These are phyloP conservation scores for Nothura maculosa DNA, from an alignment of 2,797 vertebrate species.

Conservation along the genomic window DNA sequence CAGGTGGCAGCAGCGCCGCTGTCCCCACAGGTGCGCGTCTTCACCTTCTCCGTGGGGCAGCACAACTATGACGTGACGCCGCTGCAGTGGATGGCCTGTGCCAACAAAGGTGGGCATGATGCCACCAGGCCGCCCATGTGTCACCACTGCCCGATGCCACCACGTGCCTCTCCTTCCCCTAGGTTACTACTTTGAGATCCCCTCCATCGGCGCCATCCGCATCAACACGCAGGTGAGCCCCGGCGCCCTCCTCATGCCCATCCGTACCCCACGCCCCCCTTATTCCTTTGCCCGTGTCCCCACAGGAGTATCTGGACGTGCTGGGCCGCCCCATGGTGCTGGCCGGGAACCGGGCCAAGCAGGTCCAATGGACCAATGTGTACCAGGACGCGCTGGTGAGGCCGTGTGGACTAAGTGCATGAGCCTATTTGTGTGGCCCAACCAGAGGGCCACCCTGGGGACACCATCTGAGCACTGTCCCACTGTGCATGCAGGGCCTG, in stretches of 20 bases:
- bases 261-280: not conserved
- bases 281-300: not conserved
- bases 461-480: not conserved
- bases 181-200: conserved; percentile 99
- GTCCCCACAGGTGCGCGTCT: conserved; percentile 90
- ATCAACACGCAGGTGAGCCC: conserved; percentile 97
- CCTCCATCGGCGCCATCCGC: conserved; percentile 97
- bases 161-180: not conserved
- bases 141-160: too few relatives aligned
- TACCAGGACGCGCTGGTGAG: conserved; percentile 98
- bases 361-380: conserved; percentile 98
- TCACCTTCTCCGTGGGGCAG: conserved; percentile 97
- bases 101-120: conserved; percentile 92
- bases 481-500: conserved; percentile 86
- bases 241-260: too few relatives aligned
- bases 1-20: not conserved
- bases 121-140: not conserved
- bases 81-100: conserved; percentile 97
- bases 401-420: not conserved
- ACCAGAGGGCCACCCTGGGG: not conserved
- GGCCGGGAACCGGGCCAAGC: conserved; percentile 93
- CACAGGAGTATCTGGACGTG: conserved; percentile 97
- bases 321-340: conserved; percentile 97
- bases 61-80: conserved; percentile 98
- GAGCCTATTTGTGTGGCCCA: too few relatives aligned